Evolutionary conservation across 2,888 invertebrate genomes (phyloP).

Genomic region (Colostygia pectinataria): DNA sequence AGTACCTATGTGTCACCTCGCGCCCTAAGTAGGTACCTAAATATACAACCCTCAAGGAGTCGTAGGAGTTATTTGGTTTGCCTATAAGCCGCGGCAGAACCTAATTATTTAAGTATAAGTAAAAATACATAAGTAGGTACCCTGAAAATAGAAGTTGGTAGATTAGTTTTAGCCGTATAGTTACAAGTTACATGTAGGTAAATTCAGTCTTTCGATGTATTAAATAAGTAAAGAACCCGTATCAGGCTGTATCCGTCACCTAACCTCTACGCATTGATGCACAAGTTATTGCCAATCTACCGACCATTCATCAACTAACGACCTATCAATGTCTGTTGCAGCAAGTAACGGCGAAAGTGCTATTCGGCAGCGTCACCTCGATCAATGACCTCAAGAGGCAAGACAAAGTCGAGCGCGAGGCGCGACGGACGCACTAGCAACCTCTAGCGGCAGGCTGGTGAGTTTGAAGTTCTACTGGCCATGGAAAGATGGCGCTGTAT

Average conservation of each 20-base stretch:
- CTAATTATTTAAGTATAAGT: no score
- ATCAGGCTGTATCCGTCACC: constrained; percentile 2
- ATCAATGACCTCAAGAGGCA: constrained; percentile 89
- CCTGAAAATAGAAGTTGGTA: no score
- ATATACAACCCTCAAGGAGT: no score
- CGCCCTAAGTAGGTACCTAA: no score
- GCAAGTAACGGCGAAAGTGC: constrained; percentile 88
- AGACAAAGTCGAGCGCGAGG: constrained; percentile 86
- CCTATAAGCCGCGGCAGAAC: no score
- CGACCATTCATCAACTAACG: constrained; percentile 29
- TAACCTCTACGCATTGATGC: constrained; percentile 19
- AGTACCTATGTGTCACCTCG: no score
- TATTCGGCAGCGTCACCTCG: constrained; percentile 88
- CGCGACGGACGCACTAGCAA: constrained; percentile 80
- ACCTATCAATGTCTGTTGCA: constrained; percentile 48
- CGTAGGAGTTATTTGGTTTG: no score
- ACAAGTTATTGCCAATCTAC: constrained; percentile 32
- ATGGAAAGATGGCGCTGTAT: constrained; percentile 37
- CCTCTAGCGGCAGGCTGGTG: constrained; percentile 54
- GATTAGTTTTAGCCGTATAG: no score
- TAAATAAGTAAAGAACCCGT: constrained; percentile 1
- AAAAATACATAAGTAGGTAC: no score
- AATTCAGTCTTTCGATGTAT: no score
- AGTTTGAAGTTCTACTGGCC: constrained; percentile 11
- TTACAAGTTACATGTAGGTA: no score